These are phyloP conservation scores for Penaeus chinensis DNA, from an alignment of 1,140 invertebrate species.

Conservation along the genomic window DNA sequence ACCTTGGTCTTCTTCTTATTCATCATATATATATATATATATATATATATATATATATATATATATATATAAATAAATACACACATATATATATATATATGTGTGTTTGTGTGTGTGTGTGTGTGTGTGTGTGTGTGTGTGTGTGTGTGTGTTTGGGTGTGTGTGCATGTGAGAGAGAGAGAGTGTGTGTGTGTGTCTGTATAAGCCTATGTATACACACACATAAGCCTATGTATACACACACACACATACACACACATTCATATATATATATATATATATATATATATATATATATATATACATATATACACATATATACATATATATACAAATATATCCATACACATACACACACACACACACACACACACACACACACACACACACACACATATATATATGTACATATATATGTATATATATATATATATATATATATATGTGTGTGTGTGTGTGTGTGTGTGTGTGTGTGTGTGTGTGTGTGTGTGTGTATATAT, in stretches of 20 bases:
- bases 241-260: neutral
- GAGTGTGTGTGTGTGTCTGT: neutral
- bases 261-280: neutral
- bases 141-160: constrained; percentile 15
- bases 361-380: neutral
- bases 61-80: neutral
- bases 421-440: neutral
- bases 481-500: constrained; percentile 19
- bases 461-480: constrained; percentile 10
- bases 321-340: constrained; percentile 11
- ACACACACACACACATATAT: constrained; percentile 2
- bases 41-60: constrained; percentile 17
- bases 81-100: neutral
- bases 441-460: constrained; percentile 8
- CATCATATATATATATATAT: constrained; percentile 4
- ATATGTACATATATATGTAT: constrained; percentile 6
- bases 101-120: constrained; percentile 4
- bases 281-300: constrained; percentile 27
- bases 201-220: neutral
- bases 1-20: neutral
- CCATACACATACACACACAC: neutral
- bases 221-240: neutral
- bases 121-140: constrained; percentile 19
- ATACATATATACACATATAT: constrained; percentile 18
- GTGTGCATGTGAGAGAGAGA: too few relatives aligned